Base-by-base conservation (phyloP, 2,797 vertebrate genomes). In the Sebastiscus albofasciatus region DNA sequence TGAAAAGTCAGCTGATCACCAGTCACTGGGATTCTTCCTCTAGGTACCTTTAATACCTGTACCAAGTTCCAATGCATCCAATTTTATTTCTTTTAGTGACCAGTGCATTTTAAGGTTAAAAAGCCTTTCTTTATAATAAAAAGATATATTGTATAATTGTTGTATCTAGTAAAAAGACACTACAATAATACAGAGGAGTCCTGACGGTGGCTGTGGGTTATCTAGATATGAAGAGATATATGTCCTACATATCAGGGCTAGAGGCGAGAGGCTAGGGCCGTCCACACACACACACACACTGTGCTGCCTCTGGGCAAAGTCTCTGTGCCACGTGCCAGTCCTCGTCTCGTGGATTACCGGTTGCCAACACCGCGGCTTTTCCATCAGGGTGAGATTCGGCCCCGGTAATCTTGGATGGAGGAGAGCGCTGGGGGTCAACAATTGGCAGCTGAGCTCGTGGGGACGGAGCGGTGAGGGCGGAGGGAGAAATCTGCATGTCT, bases 271-370 rank as follows among this genome's bases (percentile, higher is more conserved):
- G 75, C 81, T 69, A 77, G 80, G 6, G 77, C 67, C 77, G 10
- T 33, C 5, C 62, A 56, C 73, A 52, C 56, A 60, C 36, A 61
- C 36, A 72, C 74, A 77, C 67, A 73, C 67, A 61, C 31, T 18
- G 66, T 12, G 73, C 58, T 72, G 76, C 82, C 83, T 77, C 85
- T 71, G 89, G 83, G 81, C 83, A 80, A 87, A 89, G 87, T 85
- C 87, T 88, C 79, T 36, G 58, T 75, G 89, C 90, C 93, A 93
- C 91, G 91, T 94, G 93, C 89, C 91, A 75, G 66, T 61, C 82
- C 82, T 70, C 55, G 74, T 93, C 92, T 91, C 84, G 87, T 93
- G 90, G 88, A 93, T 91, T 90, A 89, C 62, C 22, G 42, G 61
- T 77, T 92, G 94, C 91, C 89, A 91, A 36, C 39, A 14, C 72